phyloP scores from a whole-genome alignment of 2,888 invertebrate genomes.

The Myopa testacea region DNA sequence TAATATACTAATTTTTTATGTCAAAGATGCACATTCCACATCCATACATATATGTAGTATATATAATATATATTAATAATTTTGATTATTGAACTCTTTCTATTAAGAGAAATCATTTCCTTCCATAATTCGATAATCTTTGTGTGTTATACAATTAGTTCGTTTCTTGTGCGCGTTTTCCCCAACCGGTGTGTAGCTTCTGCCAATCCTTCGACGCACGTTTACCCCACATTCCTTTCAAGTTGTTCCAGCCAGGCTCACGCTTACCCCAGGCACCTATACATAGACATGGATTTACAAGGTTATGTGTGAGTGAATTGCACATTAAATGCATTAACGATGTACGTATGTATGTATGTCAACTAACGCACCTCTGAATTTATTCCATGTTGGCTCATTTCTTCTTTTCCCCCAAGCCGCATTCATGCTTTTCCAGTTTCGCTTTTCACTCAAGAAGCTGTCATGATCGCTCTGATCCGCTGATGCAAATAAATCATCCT shows the following conservation, averaged over 20 bases:
- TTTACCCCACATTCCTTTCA: constrained; percentile 85
- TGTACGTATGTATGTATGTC: background rate
- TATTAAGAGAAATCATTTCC: background rate
- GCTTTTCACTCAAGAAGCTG: constrained; percentile 69
- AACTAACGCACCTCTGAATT: constrained; percentile 69
- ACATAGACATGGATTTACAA: constrained; percentile 40
- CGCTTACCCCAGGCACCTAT: constrained; percentile 82
- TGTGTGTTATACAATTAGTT: constrained; percentile 39
- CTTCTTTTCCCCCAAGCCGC: constrained; percentile 83
- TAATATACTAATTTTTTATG: background rate
- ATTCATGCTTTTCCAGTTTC: constrained; percentile 77
- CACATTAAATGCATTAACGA: constrained; percentile 12
- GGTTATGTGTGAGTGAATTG: background rate
- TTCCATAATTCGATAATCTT: background rate
- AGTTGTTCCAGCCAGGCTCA: constrained; percentile 82
- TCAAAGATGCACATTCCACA: background rate
- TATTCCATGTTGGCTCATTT: constrained; percentile 71
- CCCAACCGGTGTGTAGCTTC: constrained; percentile 67
- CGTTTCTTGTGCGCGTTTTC: constrained; percentile 58
- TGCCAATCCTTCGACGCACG: constrained; percentile 69
- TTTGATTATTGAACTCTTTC: background rate
- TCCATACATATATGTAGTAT: background rate
- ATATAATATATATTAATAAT: constrained; percentile 1
- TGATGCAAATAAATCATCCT: constrained; percentile 34
- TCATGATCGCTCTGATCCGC: constrained; percentile 36